Evolutionary conservation across 2,797 vertebrate species (phyloP).

Genomic region (Gobio occitaniae): DNA sequence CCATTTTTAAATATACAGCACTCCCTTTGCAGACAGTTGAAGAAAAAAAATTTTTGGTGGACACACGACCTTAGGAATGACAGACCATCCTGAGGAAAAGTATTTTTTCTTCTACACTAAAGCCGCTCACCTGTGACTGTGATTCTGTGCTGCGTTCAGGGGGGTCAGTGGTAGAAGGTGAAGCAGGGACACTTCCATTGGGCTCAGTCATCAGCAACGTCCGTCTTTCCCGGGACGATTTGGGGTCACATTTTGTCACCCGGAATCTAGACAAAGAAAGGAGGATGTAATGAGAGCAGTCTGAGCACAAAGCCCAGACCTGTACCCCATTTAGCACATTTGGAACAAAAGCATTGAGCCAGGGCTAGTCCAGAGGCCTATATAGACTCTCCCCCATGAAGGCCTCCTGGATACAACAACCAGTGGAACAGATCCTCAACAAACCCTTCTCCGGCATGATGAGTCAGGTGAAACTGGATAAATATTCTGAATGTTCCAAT

Average conservation of each 20-base stretch:
- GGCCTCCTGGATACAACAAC: too few relatives aligned
- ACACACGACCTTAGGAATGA: not conserved
- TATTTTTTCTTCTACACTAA: not conserved
- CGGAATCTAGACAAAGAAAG: constrained; percentile 83
- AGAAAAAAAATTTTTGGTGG: not conserved
- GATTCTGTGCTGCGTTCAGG: constrained; percentile 69
- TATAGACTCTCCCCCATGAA: too few relatives aligned
- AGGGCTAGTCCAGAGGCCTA: not conserved
- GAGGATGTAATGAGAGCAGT: not conserved
- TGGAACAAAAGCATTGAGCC: not conserved
- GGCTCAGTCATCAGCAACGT: constrained; percentile 79
- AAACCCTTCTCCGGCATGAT: too few relatives aligned
- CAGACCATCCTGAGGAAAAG: not conserved
- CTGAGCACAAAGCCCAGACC: not conserved
- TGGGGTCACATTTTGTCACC: constrained; percentile 92
- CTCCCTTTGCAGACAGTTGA: not conserved
- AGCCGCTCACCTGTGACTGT: constrained; percentile 70
- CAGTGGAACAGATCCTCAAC: too few relatives aligned
- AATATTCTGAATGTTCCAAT: too few relatives aligned
- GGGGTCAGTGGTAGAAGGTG: constrained; percentile 68
- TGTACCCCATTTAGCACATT: not conserved
- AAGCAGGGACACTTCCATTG: constrained; percentile 78
- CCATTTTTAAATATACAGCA: not conserved
- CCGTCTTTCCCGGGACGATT: constrained; percentile 79
- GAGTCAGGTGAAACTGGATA: too few relatives aligned